A percentile compares a stretch with the other conserved stretches of the same genome.
These are phyloP conservation scores for Uloborus diversus DNA, from an alignment of 1,140 invertebrate genomes.

Conservation along the genomic window DNA sequence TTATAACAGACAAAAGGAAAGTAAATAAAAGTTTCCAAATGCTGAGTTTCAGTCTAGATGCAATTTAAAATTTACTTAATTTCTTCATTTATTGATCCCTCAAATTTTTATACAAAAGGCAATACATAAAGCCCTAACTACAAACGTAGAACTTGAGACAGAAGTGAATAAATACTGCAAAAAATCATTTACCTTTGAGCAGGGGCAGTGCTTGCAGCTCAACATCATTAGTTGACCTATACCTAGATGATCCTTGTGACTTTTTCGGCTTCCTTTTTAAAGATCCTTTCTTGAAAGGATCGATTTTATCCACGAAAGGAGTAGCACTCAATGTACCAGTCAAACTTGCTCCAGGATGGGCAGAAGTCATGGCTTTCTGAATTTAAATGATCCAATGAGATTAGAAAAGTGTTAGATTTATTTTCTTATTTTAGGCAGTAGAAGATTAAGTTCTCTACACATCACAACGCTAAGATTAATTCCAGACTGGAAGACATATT, in stretches of 20 bases:
- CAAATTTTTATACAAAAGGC: too few species aligned
- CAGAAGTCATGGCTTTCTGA: constrained; percentile 40
- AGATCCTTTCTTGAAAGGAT: constrained; percentile 90
- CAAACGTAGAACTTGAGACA: background rate
- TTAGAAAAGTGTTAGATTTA: constrained; percentile 29
- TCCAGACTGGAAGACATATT: constrained; percentile 41
- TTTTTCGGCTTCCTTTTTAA: constrained; percentile 93
- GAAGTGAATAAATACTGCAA: background rate
- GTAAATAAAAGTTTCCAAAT: too few species aligned
- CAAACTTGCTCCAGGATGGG: constrained; percentile 45
- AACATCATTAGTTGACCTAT: constrained; percentile 87
- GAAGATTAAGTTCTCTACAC: constrained; percentile 27
- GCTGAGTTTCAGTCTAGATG: too few species aligned
- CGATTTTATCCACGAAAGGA: constrained; percentile 89
- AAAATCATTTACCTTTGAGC: constrained; percentile 77
- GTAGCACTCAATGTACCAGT: constrained; percentile 51
- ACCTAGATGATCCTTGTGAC: constrained; percentile 89
- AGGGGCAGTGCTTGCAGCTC: constrained; percentile 85
- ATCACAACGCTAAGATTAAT: constrained; percentile 35
- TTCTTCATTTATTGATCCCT: too few species aligned
- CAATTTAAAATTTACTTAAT: too few species aligned
- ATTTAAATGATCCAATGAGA: constrained; percentile 30
- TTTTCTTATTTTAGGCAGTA: constrained; percentile 37
- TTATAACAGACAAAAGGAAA: too few species aligned
- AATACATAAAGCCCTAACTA: too few species aligned